Conservation (phyloP, 2,797 vertebrate genomes). For the Halcyon smyrnensis region DNA sequence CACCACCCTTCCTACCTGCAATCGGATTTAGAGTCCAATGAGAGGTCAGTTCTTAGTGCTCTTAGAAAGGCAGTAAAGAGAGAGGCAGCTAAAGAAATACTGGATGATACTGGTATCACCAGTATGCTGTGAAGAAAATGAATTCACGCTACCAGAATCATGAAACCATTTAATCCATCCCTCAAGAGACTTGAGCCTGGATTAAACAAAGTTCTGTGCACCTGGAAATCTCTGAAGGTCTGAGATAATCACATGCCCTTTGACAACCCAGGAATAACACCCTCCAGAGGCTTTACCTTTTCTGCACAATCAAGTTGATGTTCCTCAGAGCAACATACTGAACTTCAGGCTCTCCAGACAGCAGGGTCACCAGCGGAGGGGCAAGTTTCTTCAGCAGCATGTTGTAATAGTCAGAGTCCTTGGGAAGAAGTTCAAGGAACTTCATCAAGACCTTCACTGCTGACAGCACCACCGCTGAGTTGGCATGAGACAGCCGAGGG, state of each 20-base stretch:
- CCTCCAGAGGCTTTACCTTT: constrained; percentile 82
- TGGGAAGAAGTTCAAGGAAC: constrained; percentile 95
- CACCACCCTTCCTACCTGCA: not conserved
- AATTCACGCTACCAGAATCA: not conserved
- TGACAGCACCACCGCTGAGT: constrained; percentile 96
- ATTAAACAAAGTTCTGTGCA: not conserved
- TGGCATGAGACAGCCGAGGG: constrained; percentile 95
- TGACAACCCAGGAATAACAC: not conserved
- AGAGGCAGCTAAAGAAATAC: not conserved
- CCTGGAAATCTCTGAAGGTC: not conserved
- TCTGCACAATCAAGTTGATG: constrained; percentile 99
- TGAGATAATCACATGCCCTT: not conserved
- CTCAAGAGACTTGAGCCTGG: not conserved
- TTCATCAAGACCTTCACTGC: constrained; percentile 99
- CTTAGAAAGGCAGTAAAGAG: not conserved
- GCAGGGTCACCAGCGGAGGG: constrained; percentile 93
- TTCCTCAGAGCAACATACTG: constrained; percentile 98
- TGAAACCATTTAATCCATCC: not conserved
- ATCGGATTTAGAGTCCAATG: not conserved
- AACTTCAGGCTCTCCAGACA: constrained; percentile 97
- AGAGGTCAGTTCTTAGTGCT: not conserved
- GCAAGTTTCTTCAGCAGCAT: constrained; percentile 97
- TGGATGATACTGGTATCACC: not conserved
- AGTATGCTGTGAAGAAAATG: not conserved
- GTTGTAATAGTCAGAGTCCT: constrained; percentile 97